These are phyloP conservation scores for Cryptops parisi DNA, from an alignment of 2,888 invertebrate genomes.

Conservation along the genomic window DNA sequence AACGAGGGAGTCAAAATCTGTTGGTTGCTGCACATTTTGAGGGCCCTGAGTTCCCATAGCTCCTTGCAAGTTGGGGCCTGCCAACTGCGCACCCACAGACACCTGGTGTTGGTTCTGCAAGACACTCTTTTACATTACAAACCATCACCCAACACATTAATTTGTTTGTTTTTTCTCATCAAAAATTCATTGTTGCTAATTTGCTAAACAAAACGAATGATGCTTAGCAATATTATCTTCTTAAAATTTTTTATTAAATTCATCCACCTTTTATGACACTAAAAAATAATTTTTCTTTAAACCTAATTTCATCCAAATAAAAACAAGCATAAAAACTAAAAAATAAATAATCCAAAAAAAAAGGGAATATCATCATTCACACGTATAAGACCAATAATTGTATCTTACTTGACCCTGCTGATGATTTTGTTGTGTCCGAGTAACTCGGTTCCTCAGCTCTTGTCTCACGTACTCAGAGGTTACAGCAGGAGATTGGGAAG, in stretches of 20 bases:
- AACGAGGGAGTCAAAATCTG: conserved; percentile 13
- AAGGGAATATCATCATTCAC: no score
- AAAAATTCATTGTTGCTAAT: background rate
- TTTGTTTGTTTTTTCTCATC: background rate
- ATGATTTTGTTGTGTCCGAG: conserved; percentile 44
- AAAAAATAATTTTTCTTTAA: no score
- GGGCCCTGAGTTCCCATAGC: background rate
- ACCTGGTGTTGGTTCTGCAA: background rate
- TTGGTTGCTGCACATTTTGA: conserved; percentile 5
- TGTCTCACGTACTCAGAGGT: conserved; percentile 76
- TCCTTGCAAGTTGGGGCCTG: conserved; percentile 9
- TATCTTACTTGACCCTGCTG: conserved; percentile 14
- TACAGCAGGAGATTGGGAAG: conserved; percentile 20
- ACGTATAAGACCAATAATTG: no score
- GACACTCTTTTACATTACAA: no score
- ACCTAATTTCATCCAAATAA: no score
- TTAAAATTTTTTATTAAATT: no score
- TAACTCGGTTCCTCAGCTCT: conserved; percentile 75
- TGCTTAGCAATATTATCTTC: no score
- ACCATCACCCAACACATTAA: background rate
- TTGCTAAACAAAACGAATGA: no score
- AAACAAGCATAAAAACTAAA: no score
- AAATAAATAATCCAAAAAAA: no score
- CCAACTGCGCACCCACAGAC: background rate
- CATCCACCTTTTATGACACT: no score